phyloP scores from a whole-genome alignment of 2,888 invertebrate species.

The Polyploca ridens region DNA sequence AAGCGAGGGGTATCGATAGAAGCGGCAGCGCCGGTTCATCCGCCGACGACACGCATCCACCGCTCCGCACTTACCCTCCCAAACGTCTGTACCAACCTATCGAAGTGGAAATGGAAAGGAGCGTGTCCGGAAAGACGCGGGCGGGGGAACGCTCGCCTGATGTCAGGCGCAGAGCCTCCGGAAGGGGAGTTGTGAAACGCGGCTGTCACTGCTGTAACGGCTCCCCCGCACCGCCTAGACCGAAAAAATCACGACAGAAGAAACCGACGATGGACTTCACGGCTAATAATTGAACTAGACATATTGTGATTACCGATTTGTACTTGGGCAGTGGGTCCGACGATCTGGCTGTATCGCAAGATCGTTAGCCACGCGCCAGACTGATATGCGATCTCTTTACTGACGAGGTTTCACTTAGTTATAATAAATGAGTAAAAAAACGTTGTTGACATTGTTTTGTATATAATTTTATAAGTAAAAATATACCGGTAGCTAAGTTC shows the following conservation, averaged over 20 bases:
- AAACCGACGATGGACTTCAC: conserved; percentile 63
- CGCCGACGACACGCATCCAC: conserved; percentile 65
- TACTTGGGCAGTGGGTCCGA: conserved; percentile 31
- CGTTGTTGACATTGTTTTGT: conserved; percentile 77
- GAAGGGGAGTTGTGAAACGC: conserved; percentile 85
- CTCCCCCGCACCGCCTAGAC: conserved; percentile 78
- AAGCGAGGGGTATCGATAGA: conserved; percentile 62
- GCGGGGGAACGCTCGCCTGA: conserved; percentile 59
- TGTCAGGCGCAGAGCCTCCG: conserved; percentile 66
- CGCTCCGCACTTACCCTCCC: conserved; percentile 71
- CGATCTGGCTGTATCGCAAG: conserved; percentile 20
- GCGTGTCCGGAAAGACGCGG: conserved; percentile 69
- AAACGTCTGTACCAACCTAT: conserved; percentile 51
- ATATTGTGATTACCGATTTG: conserved; percentile 38
- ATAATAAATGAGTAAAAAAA: conserved; percentile 32
- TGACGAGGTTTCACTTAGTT: conserved; percentile 48
- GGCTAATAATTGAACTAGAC: conserved; percentile 18
- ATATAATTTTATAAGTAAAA: conserved; percentile 64
- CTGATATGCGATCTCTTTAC: conserved; percentile 65
- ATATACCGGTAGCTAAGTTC: conserved; percentile 46
- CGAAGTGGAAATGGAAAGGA: conserved; percentile 56
- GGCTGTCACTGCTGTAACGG: conserved; percentile 87
- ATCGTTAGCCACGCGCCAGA: conserved; percentile 39
- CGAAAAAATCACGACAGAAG: conserved; percentile 71
- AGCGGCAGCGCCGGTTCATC: conserved; percentile 63